Conservation (phyloP, 1,140 invertebrate genomes). For the Grapholita molesta region DNA sequence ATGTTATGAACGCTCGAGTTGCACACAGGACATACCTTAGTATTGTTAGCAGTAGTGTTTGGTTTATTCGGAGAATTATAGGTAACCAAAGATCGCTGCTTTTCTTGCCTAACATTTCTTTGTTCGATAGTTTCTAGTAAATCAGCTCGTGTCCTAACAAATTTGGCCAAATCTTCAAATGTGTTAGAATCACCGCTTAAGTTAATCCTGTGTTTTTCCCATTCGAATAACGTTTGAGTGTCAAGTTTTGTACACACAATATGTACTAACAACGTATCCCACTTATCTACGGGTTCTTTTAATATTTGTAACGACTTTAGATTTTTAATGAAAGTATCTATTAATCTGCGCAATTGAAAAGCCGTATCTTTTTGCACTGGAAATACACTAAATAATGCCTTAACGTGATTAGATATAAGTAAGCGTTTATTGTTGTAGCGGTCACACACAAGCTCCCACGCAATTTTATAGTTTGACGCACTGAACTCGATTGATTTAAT, state of each 20-base stretch:
- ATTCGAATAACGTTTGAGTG: slow-evolving; percentile 26
- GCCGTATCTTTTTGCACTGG: slow-evolving; percentile 31
- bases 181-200: background rate
- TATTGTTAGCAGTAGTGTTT: slow-evolving; percentile 8
- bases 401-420: slow-evolving; percentile 39
- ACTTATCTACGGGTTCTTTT: slow-evolving; percentile 23
- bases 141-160: slow-evolving; percentile 22
- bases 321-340: slow-evolving; percentile 35
- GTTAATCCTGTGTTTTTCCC: slow-evolving; percentile 31
- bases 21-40: slow-evolving; percentile 1
- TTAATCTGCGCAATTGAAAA: slow-evolving; percentile 25
- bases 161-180: background rate
- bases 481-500: slow-evolving; percentile 21
- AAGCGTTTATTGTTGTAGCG: slow-evolving; percentile 41
- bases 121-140: slow-evolving; percentile 27
- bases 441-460: slow-evolving; percentile 29
- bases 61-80: slow-evolving; percentile 10
- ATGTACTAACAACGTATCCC: slow-evolving; percentile 28
- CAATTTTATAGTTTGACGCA: slow-evolving; percentile 18
- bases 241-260: slow-evolving; percentile 29
- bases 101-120: slow-evolving; percentile 14
- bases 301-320: slow-evolving; percentile 31
- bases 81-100: background rate
- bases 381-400: slow-evolving; percentile 31
- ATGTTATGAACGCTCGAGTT: slow-evolving; percentile 15